Evolutionary conservation across 2,113 vertebrate genomes (phyloP), one percentile per base, ranked within the genome.

Genomic region (Pimephales promelas): DNA sequence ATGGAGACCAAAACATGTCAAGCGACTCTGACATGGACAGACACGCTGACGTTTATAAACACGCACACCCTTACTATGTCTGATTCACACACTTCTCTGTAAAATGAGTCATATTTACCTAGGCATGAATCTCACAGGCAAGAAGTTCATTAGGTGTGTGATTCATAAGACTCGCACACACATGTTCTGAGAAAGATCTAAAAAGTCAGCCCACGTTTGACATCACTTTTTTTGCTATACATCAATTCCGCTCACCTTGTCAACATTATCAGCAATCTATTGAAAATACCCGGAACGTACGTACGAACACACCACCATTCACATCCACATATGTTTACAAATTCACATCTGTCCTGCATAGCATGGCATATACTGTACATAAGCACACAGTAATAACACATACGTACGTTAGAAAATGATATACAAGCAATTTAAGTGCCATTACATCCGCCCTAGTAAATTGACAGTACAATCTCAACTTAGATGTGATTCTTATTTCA

Each of bases 101-200:
- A 74, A 40, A 24, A 7, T 80, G 68, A 75, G 54, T 73, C 56
- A 57, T 5, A 10, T 47, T 54, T 49, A 75, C 57, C 28, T 45
- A 79, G 34, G 66, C 2, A 11, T 45, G 22, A 5, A 83, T 80
- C 20, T 66, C 11, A 59, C 13, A 10, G 4, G 16, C 10, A 16
- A 31, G 34, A 59, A 79, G 56, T 10, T 56, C 49, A 64, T 62
- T 22, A 45, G 36, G 36, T 1, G 36, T 10, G 73, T 57, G 81
- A 86, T 68, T 83, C 82, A 86, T 11, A 40, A 68, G 52, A 22
- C 85, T 62, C n/a, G 52, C 66, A 20, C 6, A 72, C 36, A 86
- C 81, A 74, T n/a, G 43, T 70, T 62, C 16, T 13, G 62, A 74
- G 49, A 34, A n/a, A 86, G 68, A 62, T 45, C 34, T 26, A 79